Evolutionary conservation across 2,797 vertebrate genomes (phyloP), one percentile per base, ranked within the genome.

Genomic region (Megalops cyprinoides): DNA sequence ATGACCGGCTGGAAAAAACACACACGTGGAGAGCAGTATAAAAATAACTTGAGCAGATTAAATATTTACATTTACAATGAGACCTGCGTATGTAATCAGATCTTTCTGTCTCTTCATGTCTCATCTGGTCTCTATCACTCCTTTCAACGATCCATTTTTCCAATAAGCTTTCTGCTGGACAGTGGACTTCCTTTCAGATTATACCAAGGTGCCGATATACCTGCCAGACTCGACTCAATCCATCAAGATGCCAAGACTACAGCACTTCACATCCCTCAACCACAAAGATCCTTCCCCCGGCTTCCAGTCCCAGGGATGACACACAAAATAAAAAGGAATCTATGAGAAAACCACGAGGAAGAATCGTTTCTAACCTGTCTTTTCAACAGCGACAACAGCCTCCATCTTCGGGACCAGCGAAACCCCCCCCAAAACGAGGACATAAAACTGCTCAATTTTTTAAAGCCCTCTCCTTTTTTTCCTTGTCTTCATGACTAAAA

Each of bases 381-480:
- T 42, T 12, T n/a, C 67, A 34, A 60, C 7, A 65, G 18, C 77
- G 76, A 39, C 18, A 67, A 69, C 67, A 6, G 37, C 75, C 62
- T 75, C 78, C 62, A 34, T 78, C 18, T 82, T 78, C 48, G 46
- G 9, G 73, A 51, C 46, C 39, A 58, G 42, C 71, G 74, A 53
- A 53, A 77, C 37, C 31, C 28, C 39, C 31, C 51, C 60, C 34
- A 18, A 69, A 44, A 58, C 44, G 53, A 56, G 65, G 28, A 25
- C 62, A 79, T 23, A 75, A 82, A 84, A 18, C 79, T 74, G 76
- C 74, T 79, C 34, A 56, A 79, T 85, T 67, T 83, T 85, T 86
- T 51, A 85, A 78, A 78, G 76, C 74, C 49, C 31, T 2, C 44
- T 55, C 78, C 49, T 34, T 28, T 60, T 55, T 39, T 58, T 55